Base-by-base conservation (phyloP, 1,140 invertebrate genomes). In the Drosophila littoralis region DNA sequence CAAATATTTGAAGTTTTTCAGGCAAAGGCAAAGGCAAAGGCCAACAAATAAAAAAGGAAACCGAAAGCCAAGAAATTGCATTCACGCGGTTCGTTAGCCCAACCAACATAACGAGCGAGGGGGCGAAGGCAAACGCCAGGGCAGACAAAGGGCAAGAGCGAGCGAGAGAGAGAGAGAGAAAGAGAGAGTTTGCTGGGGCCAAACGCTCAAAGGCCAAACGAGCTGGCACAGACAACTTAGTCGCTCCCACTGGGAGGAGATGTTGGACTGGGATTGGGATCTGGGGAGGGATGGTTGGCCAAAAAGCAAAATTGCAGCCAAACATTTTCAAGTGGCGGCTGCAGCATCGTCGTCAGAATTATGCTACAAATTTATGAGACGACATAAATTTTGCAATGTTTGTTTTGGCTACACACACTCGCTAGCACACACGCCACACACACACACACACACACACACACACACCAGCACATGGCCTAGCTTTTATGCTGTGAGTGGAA, bases 291-390 rank as follows among this genome's bases (percentile, higher is more conserved):
- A 42, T 45, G 42, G 13, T 59, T 59, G 74, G 70, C 70, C 70
- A 51, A 73, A 55, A 78, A 72, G 76, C 81, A 86, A 79, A 88
- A 86, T 83, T 86, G 79, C 79, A 88, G 83, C 79, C 80, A 88
- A 88, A 88, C 84, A 88, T 88, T 88, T 86, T 88, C 77, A 78
- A 89, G 84, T 88, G 82, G 83, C 83, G 68, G 74, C 75, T 68
- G 77, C 74, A 77, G 66, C 79, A 83, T 82, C 74, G 75, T 81
- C 77, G 75, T 81, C 77, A 89, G 84, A 88, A 88, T 88, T 88
- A 88, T 88, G 84, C 84, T 88, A 88, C 84, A 88, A 88, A 88
- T 88, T 88, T 88, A 88, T 88, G 84, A 84, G 84, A 84, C 80
- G 84, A 88, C 84, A 88, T 88, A 88, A 88, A 88, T 88, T 88